Evolutionary conservation across 2,113 vertebrate genomes (phyloP), one percentile per base, ranked within the genome.

Genomic region (Tichodroma muraria): DNA sequence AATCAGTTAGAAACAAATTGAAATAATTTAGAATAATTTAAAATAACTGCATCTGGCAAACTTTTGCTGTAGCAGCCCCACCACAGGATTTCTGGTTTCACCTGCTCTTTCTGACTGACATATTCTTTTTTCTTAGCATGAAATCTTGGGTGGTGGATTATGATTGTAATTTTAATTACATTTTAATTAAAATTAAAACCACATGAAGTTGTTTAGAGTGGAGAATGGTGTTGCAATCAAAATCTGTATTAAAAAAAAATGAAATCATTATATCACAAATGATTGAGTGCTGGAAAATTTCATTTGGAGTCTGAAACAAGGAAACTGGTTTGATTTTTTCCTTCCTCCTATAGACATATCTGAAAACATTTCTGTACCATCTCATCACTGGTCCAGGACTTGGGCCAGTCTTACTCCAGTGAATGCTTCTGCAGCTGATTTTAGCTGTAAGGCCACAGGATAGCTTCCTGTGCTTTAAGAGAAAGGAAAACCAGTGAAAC

Each of bases 111-210:
- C 91, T 96, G 37, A 90, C 89, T 97, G 89, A 83, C 68, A 87
- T 33, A 80, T 45, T 80, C 27, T 54, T 91, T 97, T 96, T 77
- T 94, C 93, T 96, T 93, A 91, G 75, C 89, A 50, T 52, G 66
- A 96, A 95, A 61, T 53, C 50, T 94, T 65, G 72, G 81, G 84
- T 97, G 75, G 54, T 94, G 59, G 57, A 86, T 69, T 75, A 17
- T 88, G 63, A 52, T 72, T 90, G 49, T 91, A 97, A 97, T 35
- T n/a, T n/a, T 95, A 56, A 96, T 94, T 71, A 82, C 20, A 65
- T 96, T 63, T 63, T 42, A 96, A 97, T 88, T 96, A 94, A 96
- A 96, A 97, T 93, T 68, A 96, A 96, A 97, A 86, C 69, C 49
- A 69, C 30, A 70, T 6, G n/a, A 72, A 82, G 59, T 65, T 73